Evolutionary conservation across 2,113 vertebrate genomes (phyloP).

Genomic region (Hystrix brachyura): DNA sequence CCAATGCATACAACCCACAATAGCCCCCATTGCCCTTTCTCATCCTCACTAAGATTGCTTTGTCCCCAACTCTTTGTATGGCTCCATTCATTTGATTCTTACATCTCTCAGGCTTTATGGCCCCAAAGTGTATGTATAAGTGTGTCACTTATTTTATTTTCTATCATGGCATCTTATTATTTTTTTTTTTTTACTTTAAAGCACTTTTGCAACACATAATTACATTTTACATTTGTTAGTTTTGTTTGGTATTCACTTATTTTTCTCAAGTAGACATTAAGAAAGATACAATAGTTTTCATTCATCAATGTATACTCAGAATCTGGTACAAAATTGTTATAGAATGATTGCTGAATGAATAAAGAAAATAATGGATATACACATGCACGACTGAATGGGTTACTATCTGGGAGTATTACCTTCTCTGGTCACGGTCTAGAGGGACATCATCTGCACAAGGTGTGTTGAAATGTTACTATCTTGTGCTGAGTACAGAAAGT

Average conservation of each 20-base stretch:
- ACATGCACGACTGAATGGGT: neutral
- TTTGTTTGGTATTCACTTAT: conserved; percentile 13
- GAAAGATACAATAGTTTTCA: neutral
- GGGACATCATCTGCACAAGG: fast-evolving
- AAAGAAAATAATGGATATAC: neutral
- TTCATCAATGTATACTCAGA: neutral
- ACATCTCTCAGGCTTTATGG: neutral
- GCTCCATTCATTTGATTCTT: neutral
- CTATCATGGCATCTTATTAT: neutral
- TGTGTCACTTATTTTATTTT: neutral
- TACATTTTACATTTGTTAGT: neutral
- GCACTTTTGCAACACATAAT: neutral
- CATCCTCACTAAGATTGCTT: too few species aligned
- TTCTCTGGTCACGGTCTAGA: neutral
- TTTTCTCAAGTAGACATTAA: neutral
- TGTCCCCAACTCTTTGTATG: fast-evolving
- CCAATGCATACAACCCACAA: fast-evolving
- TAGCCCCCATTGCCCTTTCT: fast-evolving
- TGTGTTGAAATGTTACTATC: neutral
- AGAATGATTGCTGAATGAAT: neutral
- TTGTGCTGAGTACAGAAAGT: too few species aligned
- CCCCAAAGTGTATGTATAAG: neutral
- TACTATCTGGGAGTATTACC: neutral
- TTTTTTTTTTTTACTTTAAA: neutral
- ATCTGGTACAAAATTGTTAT: neutral